These are phyloP conservation scores for Halichondria panicea DNA, from an alignment of 37 sponge, comb jelly and placozoan genomes.

Conservation along the genomic window DNA sequence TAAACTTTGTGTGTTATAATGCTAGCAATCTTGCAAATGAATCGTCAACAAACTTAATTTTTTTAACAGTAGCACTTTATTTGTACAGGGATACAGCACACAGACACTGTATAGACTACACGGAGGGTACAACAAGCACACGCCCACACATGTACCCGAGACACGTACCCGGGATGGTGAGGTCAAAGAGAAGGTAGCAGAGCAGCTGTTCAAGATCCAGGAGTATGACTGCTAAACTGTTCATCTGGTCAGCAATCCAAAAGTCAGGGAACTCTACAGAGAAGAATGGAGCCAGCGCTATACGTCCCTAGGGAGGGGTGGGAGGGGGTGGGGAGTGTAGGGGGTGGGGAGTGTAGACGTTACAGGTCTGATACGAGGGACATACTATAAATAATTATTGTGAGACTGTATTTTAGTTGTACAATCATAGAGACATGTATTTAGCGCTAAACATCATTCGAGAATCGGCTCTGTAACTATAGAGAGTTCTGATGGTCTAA, in stretches of 20 bases:
- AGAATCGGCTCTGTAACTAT: neutral
- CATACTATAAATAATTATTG: neutral
- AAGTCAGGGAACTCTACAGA: conserved; percentile 88
- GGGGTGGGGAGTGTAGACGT: neutral
- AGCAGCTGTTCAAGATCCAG: conserved; percentile 78
- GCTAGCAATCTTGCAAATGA: no score
- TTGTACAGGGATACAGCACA: no score
- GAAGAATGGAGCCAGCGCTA: conserved; percentile 70
- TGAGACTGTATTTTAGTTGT: neutral
- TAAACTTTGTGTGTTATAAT: no score
- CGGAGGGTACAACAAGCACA: no score
- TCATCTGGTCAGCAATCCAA: conserved; percentile 95
- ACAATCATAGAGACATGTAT: neutral
- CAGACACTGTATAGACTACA: no score
- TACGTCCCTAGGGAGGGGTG: conserved; percentile 48
- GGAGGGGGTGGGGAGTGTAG: neutral
- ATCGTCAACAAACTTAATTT: no score
- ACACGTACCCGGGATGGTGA: conserved; percentile 17
- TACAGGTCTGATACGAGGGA: neutral
- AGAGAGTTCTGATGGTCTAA: neutral
- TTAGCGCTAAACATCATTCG: neutral
- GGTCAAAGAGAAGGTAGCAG: conserved; percentile 67
- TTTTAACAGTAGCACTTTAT: no score
- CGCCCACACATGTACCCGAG: no score
- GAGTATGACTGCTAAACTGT: conserved; percentile 76